Base-by-base conservation (phyloP, 2,113 vertebrate genomes). In the Triplophysa rosa region DNA sequence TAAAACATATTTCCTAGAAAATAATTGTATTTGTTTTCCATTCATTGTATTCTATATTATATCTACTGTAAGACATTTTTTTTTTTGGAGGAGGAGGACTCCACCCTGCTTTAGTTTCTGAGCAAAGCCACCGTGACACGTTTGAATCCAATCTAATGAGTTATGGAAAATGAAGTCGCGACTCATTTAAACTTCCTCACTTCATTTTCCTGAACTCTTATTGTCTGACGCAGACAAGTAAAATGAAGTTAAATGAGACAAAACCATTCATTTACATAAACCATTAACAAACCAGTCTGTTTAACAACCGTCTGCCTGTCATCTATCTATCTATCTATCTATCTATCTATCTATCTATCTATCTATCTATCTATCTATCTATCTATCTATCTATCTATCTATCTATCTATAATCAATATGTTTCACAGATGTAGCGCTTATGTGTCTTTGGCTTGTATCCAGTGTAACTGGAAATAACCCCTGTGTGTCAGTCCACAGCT, bases 181-280 rank as follows among this genome's bases (percentile, higher is more conserved):
- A 37, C 68, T 71, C 49, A 71, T 71, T 71, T 71, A 2, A 56
- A 56, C 68, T 58, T 29, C 19, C 49, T 49, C 68, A 1, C 45
- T 54, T 0, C 21, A 71, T 71, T 71, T 71, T 56, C 52, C 29
- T 71, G 68, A 37, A 19, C 13, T 13, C 21, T 37, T 33, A 33
- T 1, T 56, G n/a, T 19, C 8, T 9, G 54, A 56, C 33, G 49
- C 68, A 70, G 26, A 71, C 9, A 58, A 58, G 68, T 37, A 71
- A 71, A 71, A 71, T 37, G 6, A 1, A 58, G 68, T 56, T 71
- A 33, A 71, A 71, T 71, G 68, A 71, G 49, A 71, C 68, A 56
- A 58, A 58, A 37, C 49, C 12, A 37, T 58, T 21, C 0, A 71
- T 71, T 71, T 71, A 14, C 68, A 58, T 71, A 58, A 56, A 56